phyloP scores from a whole-genome alignment of 2,888 invertebrate species.

The Eupithecia tripunctaria region DNA sequence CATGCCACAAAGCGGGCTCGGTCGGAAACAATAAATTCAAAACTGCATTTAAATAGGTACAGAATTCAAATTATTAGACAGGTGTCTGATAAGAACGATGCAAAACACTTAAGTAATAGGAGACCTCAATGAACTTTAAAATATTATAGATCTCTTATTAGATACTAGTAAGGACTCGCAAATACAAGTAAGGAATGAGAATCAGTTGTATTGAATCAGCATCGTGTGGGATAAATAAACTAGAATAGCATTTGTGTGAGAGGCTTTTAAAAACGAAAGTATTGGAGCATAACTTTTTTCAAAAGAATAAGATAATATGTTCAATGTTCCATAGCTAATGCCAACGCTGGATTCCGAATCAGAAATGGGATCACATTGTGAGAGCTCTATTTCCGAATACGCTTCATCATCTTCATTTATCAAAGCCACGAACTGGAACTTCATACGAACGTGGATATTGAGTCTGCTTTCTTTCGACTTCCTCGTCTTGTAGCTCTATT shows the following conservation, averaged over 20 bases:
- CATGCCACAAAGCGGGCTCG: conserved; percentile 47
- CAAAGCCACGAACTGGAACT: conserved; percentile 29
- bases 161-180: too few relatives aligned
- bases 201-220: background rate
- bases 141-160: background rate
- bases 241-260: background rate
- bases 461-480: conserved; percentile 6
- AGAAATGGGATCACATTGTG: conserved; percentile 37
- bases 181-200: background rate
- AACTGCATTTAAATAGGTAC: conserved; percentile 46
- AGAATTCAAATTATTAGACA: conserved; percentile 47
- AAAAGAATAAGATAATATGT: conserved; percentile 24
- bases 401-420: conserved; percentile 39
- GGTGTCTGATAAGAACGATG: conserved; percentile 30
- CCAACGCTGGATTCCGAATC: conserved; percentile 30
- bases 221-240: background rate
- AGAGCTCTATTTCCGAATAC: conserved; percentile 35
- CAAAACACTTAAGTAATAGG: background rate
- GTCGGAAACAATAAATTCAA: conserved; percentile 62
- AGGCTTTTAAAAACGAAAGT: background rate
- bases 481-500: background rate
- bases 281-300: conserved; percentile 29
- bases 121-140: background rate
- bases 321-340: conserved; percentile 32
- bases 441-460: conserved; percentile 25